Evolutionary conservation across 2,888 invertebrate genomes (phyloP), one percentile per base, ranked within the genome.

Genomic region (Cheilosia urbana): DNA sequence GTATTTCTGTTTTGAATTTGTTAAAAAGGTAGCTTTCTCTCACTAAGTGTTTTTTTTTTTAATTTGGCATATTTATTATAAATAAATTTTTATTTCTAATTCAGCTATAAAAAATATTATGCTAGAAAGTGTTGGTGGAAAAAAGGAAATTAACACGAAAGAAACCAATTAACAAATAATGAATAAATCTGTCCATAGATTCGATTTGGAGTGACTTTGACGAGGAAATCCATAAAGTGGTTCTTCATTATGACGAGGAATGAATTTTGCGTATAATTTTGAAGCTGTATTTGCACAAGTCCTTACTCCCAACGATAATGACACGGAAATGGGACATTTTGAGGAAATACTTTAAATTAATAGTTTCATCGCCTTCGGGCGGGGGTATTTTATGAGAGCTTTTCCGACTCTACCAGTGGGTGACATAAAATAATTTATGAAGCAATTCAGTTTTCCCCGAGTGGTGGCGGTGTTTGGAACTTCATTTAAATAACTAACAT

Each of bases 21-120:
- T 57, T 72, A n/a, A 37, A 57, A 79, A 79, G 80, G 73, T 80
- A 80, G 72, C 80, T 60, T 71, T 80, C 80, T 80, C 80, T 80
- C 80, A 68, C 65, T 72, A 68, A 34, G 17, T 72, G 17, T 66
- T 79, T 2, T 42, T 58, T 72, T 13, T 17, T 62, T 62, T 68
- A 73, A 73, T 80, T 80, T 80, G 73, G 73, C 66, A 80, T 73
- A 37, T 58, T 65, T 47, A 17, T 47, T 47, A 13, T 37, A 4
- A 9, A 9, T 30, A 13, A 2, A 47, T 75, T 76, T 40, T 63
- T 40, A 7, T 13, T 65, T 24, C 49, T 66, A 21, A 57, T 49
- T n/a, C 17, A 24, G 45, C 47, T 57, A 15, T 65, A 30, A 27
- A n/a, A 57, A 60, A 49, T 53, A 27, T 1, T 7, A 27, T 30